A percentile compares a stretch with the other conserved stretches of the same genome.
Conservation (phyloP, 2,888 invertebrate genomes). For the Monoplex corrugatus region DNA sequence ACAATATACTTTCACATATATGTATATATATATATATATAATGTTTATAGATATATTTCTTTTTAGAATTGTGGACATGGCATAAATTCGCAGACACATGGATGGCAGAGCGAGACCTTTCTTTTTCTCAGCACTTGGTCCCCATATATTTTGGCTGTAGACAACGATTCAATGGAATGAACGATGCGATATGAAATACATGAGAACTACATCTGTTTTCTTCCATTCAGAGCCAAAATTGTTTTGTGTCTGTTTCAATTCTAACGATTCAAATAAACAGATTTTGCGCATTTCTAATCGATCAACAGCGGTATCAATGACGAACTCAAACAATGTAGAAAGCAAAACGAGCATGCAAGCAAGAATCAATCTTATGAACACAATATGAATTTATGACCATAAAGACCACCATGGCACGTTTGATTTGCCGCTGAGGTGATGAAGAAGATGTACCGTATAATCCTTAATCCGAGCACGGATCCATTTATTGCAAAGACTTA, state of each 20-base stretch:
- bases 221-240: too few species aligned
- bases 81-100: neutral
- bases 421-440: too few species aligned
- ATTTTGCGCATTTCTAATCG: neutral
- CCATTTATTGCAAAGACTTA: too few species aligned
- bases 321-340: neutral
- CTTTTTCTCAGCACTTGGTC: conserved; percentile 25
- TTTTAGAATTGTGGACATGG: neutral
- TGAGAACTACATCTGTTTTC: too few species aligned
- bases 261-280: neutral
- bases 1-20: neutral
- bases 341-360: neutral
- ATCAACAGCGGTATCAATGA: neutral
- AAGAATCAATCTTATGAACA: neutral
- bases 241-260: neutral
- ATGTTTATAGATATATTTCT: neutral
- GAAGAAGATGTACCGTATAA: too few species aligned
- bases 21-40: neutral
- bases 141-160: conserved; percentile 28
- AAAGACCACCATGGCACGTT: conserved; percentile 9
- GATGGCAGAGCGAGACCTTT: neutral
- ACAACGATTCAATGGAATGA: conserved; percentile 14
- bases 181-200: neutral
- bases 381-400: neutral
- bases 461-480: too few species aligned